Evolutionary conservation across 2,888 invertebrate species (phyloP).

Genomic region (Glaucopsyche alexis): DNA sequence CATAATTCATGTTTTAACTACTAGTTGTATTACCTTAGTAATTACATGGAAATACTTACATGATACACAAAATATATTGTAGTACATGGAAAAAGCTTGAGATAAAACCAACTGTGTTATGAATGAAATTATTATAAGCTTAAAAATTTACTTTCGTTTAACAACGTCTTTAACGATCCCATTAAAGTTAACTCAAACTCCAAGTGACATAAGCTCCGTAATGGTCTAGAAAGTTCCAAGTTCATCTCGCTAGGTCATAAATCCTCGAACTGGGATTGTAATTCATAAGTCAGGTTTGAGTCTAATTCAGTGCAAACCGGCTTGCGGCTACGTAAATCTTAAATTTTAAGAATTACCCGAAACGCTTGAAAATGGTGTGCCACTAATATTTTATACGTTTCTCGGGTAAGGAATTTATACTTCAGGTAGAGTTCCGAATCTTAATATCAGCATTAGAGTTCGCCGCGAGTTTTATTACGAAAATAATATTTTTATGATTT

Average conservation of each 20-base stretch:
- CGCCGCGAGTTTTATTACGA: conserved; percentile 1
- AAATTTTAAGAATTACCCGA: conserved; percentile 47
- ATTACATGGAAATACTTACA: too few species aligned
- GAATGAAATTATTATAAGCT: too few species aligned
- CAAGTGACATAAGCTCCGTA: conserved; percentile 15
- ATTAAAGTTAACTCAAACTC: conserved; percentile 2
- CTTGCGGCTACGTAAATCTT: conserved; percentile 66
- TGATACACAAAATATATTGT: too few species aligned
- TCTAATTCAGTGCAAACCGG: conserved; percentile 62
- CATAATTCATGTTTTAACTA: too few species aligned
- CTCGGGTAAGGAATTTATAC: conserved; percentile 26
- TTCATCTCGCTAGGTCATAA: conserved; percentile 28
- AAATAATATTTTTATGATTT: conserved; percentile 22
- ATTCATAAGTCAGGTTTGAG: conserved; percentile 55
- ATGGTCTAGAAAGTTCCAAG: conserved; percentile 24
- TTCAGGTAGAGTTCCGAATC: conserved; percentile 28
- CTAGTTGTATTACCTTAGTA: too few species aligned
- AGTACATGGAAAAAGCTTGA: too few species aligned
- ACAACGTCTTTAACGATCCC: background rate
- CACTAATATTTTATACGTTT: conserved; percentile 33
- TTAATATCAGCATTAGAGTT: conserved; percentile 20
- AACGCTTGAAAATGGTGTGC: conserved; percentile 35
- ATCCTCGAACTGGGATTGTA: conserved; percentile 52
- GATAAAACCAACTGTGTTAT: too few species aligned
- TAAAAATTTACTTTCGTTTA: background rate